Evolutionary conservation across 2,888 invertebrate species (phyloP).

Genomic region (Cremastinae sp.): DNA sequence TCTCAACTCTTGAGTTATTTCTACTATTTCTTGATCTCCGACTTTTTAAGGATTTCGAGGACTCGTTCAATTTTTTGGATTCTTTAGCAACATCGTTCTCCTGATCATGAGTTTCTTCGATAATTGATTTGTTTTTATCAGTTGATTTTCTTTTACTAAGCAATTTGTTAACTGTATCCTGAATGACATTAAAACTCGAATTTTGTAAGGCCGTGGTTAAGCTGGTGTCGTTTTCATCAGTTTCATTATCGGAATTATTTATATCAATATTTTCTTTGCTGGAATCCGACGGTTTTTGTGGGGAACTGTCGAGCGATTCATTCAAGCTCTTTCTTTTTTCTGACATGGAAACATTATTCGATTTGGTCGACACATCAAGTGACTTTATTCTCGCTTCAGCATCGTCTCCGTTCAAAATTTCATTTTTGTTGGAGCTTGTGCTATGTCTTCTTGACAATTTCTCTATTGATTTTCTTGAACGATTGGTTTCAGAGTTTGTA

Average conservation of each 20-base stretch:
- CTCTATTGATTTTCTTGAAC: slow-evolving; percentile 15
- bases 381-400: slow-evolving; percentile 34
- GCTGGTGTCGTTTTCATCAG: background rate
- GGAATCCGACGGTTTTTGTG: slow-evolving; percentile 11
- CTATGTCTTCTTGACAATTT: too few species aligned
- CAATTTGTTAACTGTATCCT: background rate
- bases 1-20: slow-evolving; percentile 19
- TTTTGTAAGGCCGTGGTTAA: too few species aligned
- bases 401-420: background rate
- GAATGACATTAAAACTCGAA: background rate
- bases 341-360: slow-evolving; percentile 13
- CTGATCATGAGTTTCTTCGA: background rate
- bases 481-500: slow-evolving; percentile 11
- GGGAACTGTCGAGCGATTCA: slow-evolving; percentile 41
- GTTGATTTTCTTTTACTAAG: background rate
- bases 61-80: slow-evolving; percentile 16
- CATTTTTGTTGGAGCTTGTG: slow-evolving; percentile 6
- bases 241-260: background rate
- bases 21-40: slow-evolving; percentile 16
- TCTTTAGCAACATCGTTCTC: background rate
- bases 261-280: background rate
- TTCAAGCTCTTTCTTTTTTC: slow-evolving; percentile 19
- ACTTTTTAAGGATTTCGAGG: background rate
- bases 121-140: slow-evolving; percentile 12
- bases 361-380: slow-evolving; percentile 10